A percentile compares a stretch with the other conserved stretches of the same genome.
phyloP scores from a whole-genome alignment of 2,113 vertebrate species.

The Menura novaehollandiae region DNA sequence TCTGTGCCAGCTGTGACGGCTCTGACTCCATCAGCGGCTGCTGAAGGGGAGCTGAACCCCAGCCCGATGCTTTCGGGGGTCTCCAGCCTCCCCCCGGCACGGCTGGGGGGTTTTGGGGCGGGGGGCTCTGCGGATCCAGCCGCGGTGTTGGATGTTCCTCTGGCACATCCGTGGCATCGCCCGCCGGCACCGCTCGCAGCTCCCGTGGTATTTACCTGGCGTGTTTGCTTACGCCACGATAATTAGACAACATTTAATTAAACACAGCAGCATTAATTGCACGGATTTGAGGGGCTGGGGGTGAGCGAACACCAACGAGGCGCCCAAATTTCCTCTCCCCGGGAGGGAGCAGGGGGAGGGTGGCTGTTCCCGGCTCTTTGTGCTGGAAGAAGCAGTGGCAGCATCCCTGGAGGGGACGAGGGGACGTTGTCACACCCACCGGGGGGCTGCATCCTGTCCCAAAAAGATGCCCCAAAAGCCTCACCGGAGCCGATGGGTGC shows the following conservation, averaged over 20 bases:
- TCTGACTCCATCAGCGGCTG: background rate
- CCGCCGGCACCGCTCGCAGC: accelerated
- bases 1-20: accelerated
- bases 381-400: accelerated
- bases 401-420: accelerated
- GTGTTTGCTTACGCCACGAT: background rate
- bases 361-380: background rate
- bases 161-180: accelerated
- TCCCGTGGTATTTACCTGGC: accelerated
- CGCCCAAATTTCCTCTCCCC: background rate
- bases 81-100: accelerated
- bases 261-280: background rate
- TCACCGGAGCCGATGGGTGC: accelerated
- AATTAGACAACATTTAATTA: background rate
- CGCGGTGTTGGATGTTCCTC: too few species aligned
- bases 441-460: background rate
- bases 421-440: background rate
- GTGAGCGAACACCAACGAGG: accelerated
- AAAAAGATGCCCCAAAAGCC: background rate
- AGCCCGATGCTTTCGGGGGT: accelerated
- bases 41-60: accelerated
- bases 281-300: background rate
- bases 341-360: background rate
- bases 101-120: accelerated
- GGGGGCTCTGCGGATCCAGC: background rate